Percentiles rank a stretch among this genome's conserved stretches.
phyloP scores from a whole-genome alignment of 2,797 vertebrate genomes.

The Spinibarbus caldwelli region DNA sequence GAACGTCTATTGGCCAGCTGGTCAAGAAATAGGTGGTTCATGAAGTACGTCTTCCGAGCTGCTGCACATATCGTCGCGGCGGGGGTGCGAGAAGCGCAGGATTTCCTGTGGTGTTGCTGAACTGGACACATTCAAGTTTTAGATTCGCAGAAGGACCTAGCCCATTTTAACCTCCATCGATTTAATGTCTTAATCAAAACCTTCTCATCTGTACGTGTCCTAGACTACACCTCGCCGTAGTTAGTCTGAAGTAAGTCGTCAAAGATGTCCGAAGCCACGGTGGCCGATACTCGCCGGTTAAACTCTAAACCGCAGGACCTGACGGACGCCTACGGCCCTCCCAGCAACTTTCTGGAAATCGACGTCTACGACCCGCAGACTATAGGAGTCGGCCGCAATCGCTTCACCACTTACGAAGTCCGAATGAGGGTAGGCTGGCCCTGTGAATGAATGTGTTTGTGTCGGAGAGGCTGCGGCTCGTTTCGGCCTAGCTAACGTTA shows the following conservation, averaged over 20 bases:
- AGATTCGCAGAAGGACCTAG: slow-evolving; percentile 42
- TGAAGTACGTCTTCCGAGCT: slow-evolving; percentile 29
- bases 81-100: slow-evolving; percentile 32
- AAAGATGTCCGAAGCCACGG: slow-evolving; percentile 90
- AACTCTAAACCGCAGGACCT: slow-evolving; percentile 97
- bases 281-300: slow-evolving; percentile 96
- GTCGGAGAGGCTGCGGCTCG: slow-evolving; percentile 26
- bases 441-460: slow-evolving; percentile 8
- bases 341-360: slow-evolving; percentile 98
- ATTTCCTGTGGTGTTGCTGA: slow-evolving; percentile 60
- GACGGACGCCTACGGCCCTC: slow-evolving; percentile 95
- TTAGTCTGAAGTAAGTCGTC: slow-evolving; percentile 49
- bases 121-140: slow-evolving; percentile 25
- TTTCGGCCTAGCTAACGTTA: slow-evolving; percentile 50
- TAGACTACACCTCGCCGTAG: slow-evolving; percentile 55
- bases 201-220: slow-evolving; percentile 31
- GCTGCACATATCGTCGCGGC: slow-evolving; percentile 17
- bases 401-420: slow-evolving; percentile 96
- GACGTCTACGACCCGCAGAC: slow-evolving; percentile 97
- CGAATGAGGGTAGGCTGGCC: slow-evolving; percentile 89
- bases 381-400: slow-evolving; percentile 90
- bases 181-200: slow-evolving; percentile 62
- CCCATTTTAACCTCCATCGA: slow-evolving; percentile 22
- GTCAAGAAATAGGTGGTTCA: not conserved
- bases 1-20: slow-evolving; percentile 39